Percentiles rank a stretch among this genome's conserved stretches.
Evolutionary conservation across 2,888 invertebrate genomes (phyloP).

Genomic region (Ophion obscuratus): DNA sequence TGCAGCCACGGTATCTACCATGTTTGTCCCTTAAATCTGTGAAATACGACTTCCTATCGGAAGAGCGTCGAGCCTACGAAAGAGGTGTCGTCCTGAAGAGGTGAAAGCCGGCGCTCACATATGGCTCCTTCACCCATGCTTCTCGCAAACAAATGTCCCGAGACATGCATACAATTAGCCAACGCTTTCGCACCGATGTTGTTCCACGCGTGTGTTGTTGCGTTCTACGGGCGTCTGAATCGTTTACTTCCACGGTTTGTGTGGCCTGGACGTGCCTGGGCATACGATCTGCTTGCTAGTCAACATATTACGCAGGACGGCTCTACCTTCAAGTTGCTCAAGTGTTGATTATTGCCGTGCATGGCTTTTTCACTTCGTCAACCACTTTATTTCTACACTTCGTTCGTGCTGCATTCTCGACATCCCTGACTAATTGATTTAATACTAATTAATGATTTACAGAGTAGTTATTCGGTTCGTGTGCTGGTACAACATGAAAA

Average conservation of each 20-base stretch:
- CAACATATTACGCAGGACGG: constrained; percentile 56
- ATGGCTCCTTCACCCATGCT: constrained; percentile 57
- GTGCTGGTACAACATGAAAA: background rate
- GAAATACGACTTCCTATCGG: constrained; percentile 73
- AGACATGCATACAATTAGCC: constrained; percentile 80
- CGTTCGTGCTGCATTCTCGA: background rate
- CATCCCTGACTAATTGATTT: constrained; percentile 19
- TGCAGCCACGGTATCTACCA: constrained; percentile 33
- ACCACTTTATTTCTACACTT: constrained; percentile 37
- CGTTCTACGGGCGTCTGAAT: constrained; percentile 74
- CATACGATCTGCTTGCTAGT: constrained; percentile 82
- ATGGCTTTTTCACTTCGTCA: constrained; percentile 36
- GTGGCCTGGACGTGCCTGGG: constrained; percentile 81
- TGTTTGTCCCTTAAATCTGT: constrained; percentile 65
- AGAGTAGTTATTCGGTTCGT: background rate
- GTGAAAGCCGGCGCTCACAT: constrained; percentile 50
- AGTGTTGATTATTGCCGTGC: constrained; percentile 49
- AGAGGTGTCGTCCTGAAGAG: constrained; percentile 46
- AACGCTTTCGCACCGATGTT: constrained; percentile 75
- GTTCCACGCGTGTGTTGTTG: constrained; percentile 75
- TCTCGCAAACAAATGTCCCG: constrained; percentile 73
- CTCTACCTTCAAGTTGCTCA: constrained; percentile 44
- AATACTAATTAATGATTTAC: constrained; percentile 10
- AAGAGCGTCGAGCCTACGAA: constrained; percentile 64
- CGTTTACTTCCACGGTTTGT: constrained; percentile 74